Evolutionary conservation across 2,888 invertebrate species (phyloP).

Genomic region (Ptychoptera contaminata): DNA sequence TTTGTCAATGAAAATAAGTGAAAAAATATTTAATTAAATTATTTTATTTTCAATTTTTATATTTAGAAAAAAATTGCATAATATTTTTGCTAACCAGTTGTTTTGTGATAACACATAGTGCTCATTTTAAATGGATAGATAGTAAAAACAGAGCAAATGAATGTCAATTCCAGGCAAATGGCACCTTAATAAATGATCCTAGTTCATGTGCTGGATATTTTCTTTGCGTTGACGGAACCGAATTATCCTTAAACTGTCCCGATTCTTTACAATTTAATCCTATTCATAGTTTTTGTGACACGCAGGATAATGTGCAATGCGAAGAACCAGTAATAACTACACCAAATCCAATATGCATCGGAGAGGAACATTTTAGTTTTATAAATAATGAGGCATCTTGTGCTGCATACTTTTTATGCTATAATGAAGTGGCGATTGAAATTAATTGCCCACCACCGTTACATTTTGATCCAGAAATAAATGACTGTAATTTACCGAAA

Average conservation of each 20-base stretch:
- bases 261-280: not conserved
- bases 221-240: not conserved
- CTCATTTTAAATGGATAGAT: too few relatives aligned
- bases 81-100: too few relatives aligned
- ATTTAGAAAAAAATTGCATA: too few relatives aligned
- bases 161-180: too few relatives aligned
- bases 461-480: slow-evolving; percentile 3
- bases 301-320: not conserved
- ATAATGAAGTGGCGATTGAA: slow-evolving; percentile 1
- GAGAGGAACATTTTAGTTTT: not conserved
- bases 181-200: not conserved
- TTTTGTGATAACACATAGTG: too few relatives aligned
- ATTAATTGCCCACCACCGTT: slow-evolving; percentile 2
- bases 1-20: too few relatives aligned
- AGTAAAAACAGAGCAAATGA: too few relatives aligned
- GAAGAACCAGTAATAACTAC: not conserved
- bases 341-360: not conserved
- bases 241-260: not conserved
- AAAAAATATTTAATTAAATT: too few relatives aligned
- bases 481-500: not conserved
- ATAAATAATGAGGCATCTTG: not conserved
- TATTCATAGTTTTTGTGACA: not conserved
- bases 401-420: slow-evolving; percentile 7
- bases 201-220: not conserved
- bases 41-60: too few relatives aligned